Percentiles rank a stretch among this genome's conserved stretches.
These are phyloP conservation scores for Epicampocera succincta DNA, from an alignment of 2,888 invertebrate species.

Conservation along the genomic window DNA sequence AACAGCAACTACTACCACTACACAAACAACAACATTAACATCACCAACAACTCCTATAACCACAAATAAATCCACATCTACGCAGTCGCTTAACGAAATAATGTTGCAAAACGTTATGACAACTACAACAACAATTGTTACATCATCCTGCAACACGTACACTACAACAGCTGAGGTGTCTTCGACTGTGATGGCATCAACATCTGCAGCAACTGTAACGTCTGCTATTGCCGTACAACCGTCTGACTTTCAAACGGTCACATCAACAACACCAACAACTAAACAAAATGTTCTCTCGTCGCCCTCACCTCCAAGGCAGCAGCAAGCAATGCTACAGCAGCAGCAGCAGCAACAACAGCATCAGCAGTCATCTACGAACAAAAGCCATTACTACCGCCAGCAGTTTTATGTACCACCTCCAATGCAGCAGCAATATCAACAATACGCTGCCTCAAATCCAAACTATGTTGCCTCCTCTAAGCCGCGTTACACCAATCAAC, in stretches of 20 bases:
- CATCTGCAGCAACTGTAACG: constrained; percentile 59
- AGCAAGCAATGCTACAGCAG: constrained; percentile 60
- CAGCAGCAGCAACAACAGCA: constrained; percentile 67
- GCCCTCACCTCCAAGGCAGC: constrained; percentile 63
- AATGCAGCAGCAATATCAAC: constrained; percentile 76
- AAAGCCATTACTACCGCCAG: constrained; percentile 75
- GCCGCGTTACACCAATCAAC: constrained; percentile 57
- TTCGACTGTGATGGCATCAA: constrained; percentile 60
- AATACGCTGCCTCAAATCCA: constrained; percentile 66
- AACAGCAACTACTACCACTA: constrained; percentile 62
- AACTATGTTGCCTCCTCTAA: constrained; percentile 64
- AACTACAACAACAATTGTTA: constrained; percentile 68
- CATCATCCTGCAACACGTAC: constrained; percentile 66
- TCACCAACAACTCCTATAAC: constrained; percentile 61
- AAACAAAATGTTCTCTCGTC: constrained; percentile 62
- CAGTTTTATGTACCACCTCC: constrained; percentile 80
- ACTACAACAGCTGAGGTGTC: constrained; percentile 66
- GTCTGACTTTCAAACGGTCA: constrained; percentile 55
- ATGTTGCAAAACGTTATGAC: constrained; percentile 56
- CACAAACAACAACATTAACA: constrained; percentile 53
- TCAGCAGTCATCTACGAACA: constrained; percentile 69
- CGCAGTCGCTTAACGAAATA: constrained; percentile 55
- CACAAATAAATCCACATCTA: constrained; percentile 60
- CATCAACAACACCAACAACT: constrained; percentile 8
- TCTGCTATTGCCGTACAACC: constrained; percentile 60